These are phyloP conservation scores for Anagrus nilaparvatae DNA, from an alignment of 1,140 invertebrate species.

Conservation along the genomic window DNA sequence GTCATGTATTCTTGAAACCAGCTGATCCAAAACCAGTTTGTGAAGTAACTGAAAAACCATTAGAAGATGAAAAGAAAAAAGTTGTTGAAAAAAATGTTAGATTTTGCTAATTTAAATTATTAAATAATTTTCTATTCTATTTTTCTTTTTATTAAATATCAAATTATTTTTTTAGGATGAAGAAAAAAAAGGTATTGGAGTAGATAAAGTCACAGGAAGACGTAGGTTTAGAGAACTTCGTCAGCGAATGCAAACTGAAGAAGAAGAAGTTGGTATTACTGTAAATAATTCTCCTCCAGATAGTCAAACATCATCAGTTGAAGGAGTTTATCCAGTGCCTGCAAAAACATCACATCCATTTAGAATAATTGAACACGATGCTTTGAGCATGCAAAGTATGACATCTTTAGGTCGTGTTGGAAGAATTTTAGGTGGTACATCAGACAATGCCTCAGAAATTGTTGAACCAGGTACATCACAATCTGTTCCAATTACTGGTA, in stretches of 20 bases:
- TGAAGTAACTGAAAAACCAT: constrained; percentile 20
- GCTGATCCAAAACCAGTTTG: constrained; percentile 25
- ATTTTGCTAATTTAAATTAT: constrained; percentile 8
- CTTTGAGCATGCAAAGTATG: constrained; percentile 75
- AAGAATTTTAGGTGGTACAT: constrained; percentile 56
- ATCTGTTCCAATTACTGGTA: constrained; percentile 19
- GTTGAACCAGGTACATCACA: constrained; percentile 21
- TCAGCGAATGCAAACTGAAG: constrained; percentile 72
- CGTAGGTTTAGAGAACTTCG: constrained; percentile 70
- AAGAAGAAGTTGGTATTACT: constrained; percentile 53
- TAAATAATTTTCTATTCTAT: constrained; percentile 1
- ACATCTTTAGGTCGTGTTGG: constrained; percentile 73
- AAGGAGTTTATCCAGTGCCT: constrained; percentile 43
- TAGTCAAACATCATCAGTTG: constrained; percentile 62
- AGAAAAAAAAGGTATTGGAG: constrained; percentile 23
- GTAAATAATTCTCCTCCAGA: constrained; percentile 60
- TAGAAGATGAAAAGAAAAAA: constrained; percentile 19
- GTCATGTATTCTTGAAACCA: constrained; percentile 35
- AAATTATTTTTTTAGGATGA: constrained; percentile 34
- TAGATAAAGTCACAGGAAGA: constrained; percentile 44
- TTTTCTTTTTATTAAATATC: constrained; percentile 5
- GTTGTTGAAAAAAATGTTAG: constrained; percentile 28
- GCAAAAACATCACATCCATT: constrained; percentile 62
- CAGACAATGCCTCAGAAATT: constrained; percentile 43
- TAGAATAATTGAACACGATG: constrained; percentile 75